A percentile compares a stretch with the other conserved stretches of the same genome.
phyloP scores from a whole-genome alignment of 2,888 invertebrate species.

The Lasius platythorax region DNA sequence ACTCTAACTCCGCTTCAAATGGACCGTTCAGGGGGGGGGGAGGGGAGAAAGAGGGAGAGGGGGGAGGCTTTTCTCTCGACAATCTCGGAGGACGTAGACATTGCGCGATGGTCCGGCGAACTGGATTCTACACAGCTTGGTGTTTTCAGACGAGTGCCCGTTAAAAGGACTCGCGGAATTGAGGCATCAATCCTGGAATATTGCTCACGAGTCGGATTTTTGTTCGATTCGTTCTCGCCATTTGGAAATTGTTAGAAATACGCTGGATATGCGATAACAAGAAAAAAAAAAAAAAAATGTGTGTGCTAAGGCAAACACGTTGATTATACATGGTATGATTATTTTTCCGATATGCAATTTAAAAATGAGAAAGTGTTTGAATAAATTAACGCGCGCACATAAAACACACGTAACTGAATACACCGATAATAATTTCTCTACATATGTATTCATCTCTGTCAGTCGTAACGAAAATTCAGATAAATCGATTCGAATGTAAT shows the following conservation, averaged over 20 bases:
- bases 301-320: background rate
- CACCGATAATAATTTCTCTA: background rate
- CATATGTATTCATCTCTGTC: background rate
- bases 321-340: background rate
- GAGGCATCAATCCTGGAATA: conserved; percentile 5
- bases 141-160: conserved; percentile 14
- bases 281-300: background rate
- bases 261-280: background rate
- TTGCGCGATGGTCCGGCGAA: conserved; percentile 38
- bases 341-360: background rate
- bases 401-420: background rate
- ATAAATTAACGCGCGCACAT: background rate
- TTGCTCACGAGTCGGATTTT: background rate
- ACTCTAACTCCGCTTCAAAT: conserved; percentile 59
- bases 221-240: background rate
- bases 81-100: conserved; percentile 29
- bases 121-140: conserved; percentile 18
- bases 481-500: background rate
- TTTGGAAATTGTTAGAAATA: background rate
- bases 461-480: background rate
- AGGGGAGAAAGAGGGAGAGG: too few species aligned
- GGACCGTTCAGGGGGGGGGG: conserved; percentile 47
- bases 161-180: conserved; percentile 13
- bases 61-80: conserved; percentile 28
- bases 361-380: background rate